Evolutionary conservation across 2,888 invertebrate genomes (phyloP).

Genomic region (Ligdia adustata): DNA sequence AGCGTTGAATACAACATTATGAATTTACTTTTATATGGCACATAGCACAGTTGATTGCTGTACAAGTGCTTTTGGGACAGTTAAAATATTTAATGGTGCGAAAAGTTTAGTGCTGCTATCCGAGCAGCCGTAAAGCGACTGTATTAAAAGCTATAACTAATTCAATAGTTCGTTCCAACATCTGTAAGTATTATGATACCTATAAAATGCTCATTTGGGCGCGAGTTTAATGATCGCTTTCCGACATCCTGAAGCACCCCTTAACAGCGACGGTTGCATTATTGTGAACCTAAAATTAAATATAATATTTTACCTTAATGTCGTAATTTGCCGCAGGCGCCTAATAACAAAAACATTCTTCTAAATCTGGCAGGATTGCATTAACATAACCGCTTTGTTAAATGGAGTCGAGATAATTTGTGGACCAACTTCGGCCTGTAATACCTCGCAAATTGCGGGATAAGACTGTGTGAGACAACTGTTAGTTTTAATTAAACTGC

Average conservation of each 20-base stretch:
- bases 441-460: conserved; percentile 84
- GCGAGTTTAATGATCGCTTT: conserved; percentile 64
- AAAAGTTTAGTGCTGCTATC: conserved; percentile 55
- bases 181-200: conserved; percentile 69
- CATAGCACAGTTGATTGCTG: conserved; percentile 39
- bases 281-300: conserved; percentile 61
- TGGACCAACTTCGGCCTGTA: conserved; percentile 81
- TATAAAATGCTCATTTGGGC: conserved; percentile 72
- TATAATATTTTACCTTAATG: conserved; percentile 72
- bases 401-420: conserved; percentile 83
- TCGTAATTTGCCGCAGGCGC: conserved; percentile 65
- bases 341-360: conserved; percentile 74
- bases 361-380: conserved; percentile 74
- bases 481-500: conserved; percentile 84
- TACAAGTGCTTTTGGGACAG: conserved; percentile 43
- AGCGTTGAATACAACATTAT: conserved; percentile 4
- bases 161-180: conserved; percentile 70
- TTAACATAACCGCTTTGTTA: conserved; percentile 83
- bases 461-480: conserved; percentile 84
- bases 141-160: conserved; percentile 70
- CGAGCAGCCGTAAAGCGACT: conserved; percentile 58
- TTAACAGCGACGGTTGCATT: conserved; percentile 47
- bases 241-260: conserved; percentile 49
- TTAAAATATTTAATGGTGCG: conserved; percentile 58
- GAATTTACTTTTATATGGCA: conserved; percentile 19